These are phyloP conservation scores for Lepidotrigona ventralis DNA, from an alignment of 1,140 invertebrate genomes.

Conservation along the genomic window DNA sequence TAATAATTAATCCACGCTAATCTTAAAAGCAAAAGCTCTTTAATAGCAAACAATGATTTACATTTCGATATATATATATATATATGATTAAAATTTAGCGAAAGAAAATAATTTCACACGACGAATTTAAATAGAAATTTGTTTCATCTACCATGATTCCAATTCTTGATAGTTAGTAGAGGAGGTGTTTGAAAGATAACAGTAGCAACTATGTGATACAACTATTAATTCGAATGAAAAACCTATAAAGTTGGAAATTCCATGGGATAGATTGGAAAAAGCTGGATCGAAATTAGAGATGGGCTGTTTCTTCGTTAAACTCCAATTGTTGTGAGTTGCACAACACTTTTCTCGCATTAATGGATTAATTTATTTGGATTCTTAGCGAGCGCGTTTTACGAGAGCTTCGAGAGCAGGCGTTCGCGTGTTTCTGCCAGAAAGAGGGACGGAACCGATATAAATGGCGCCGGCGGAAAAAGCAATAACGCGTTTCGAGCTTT, in stretches of 20 bases:
- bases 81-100: too few species aligned
- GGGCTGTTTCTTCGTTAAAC: too few species aligned
- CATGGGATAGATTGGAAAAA: not conserved
- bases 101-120: too few species aligned
- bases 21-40: not conserved
- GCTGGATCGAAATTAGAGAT: not conserved
- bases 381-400: not conserved
- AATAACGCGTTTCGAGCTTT: conserved; percentile 52
- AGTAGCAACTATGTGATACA: too few species aligned
- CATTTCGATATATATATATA: too few species aligned
- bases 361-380: conserved; percentile 17
- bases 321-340: not conserved
- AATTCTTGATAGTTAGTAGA: too few species aligned
- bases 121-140: too few species aligned
- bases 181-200: too few species aligned
- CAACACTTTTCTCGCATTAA: not conserved
- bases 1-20: not conserved
- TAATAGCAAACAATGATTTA: not conserved
- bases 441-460: conserved; percentile 23
- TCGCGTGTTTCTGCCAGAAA: conserved; percentile 2
- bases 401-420: not conserved
- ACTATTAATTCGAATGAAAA: too few species aligned
- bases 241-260: not conserved
- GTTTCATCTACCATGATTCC: too few species aligned
- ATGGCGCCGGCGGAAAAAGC: conserved; percentile 11